Conservation (phyloP, 2,888 invertebrate genomes). For the Aspidiotus rigidus region DNA sequence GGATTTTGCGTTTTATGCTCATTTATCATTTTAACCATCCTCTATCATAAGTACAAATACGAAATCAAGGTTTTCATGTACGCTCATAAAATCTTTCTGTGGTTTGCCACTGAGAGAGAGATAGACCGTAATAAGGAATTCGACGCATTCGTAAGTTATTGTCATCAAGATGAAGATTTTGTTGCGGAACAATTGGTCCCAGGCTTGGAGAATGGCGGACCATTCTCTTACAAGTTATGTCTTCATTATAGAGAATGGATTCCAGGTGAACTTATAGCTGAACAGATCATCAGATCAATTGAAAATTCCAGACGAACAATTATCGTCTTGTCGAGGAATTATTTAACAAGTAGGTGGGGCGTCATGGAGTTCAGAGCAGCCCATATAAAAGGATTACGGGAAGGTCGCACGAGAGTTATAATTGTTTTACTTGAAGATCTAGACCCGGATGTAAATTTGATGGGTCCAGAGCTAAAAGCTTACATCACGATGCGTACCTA, state of each 20-base stretch:
- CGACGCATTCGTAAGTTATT: slow-evolving; percentile 74
- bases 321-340: slow-evolving; percentile 60
- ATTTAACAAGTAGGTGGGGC: slow-evolving; percentile 66
- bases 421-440: slow-evolving; percentile 64
- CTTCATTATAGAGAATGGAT: slow-evolving; percentile 65
- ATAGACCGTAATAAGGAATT: slow-evolving; percentile 57
- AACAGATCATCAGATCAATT: slow-evolving; percentile 59
- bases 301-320: slow-evolving; percentile 60
- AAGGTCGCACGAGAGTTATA: slow-evolving; percentile 57
- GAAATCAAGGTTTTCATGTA: slow-evolving; percentile 61
- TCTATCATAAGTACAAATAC: slow-evolving; percentile 49
- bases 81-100: slow-evolving; percentile 52
- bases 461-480: slow-evolving; percentile 60
- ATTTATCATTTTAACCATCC: slow-evolving; percentile 36
- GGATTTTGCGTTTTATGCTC: too few species aligned
- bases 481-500: slow-evolving; percentile 70
- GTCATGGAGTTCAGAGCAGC: slow-evolving; percentile 66
- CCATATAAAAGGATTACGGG: slow-evolving; percentile 58
- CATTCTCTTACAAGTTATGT: slow-evolving; percentile 58
- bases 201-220: slow-evolving; percentile 53
- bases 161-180: slow-evolving; percentile 61
- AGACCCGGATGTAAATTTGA: slow-evolving; percentile 43
- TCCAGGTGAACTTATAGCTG: slow-evolving; percentile 63
- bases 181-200: slow-evolving; percentile 51
- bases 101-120: slow-evolving; percentile 59